phyloP scores from a whole-genome alignment of 2,797 vertebrate species.

The Crocidura indochinensis region DNA sequence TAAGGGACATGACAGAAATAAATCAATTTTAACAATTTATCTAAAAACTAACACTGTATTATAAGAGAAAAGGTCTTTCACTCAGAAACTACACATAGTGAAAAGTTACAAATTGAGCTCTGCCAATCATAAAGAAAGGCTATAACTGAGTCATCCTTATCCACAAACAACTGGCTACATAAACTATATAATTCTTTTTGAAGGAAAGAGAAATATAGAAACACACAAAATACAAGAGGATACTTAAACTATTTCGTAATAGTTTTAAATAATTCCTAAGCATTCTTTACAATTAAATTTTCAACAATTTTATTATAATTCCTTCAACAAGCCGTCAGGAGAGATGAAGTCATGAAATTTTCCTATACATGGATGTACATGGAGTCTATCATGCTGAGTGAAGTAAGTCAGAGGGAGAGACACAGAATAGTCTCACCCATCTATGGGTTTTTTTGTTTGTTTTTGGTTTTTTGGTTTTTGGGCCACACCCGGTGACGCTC shows the following conservation, averaged over 20 bases:
- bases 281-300: slow-evolving; percentile 53
- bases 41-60: slow-evolving; percentile 45
- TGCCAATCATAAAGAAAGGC: neutral
- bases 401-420: too few relatives aligned
- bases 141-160: neutral
- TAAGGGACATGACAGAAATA: slow-evolving; percentile 58
- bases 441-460: too few relatives aligned
- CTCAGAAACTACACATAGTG: slow-evolving; percentile 24
- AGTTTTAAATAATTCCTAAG: slow-evolving; percentile 60
- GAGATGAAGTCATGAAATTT: too few relatives aligned
- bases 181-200: slow-evolving; percentile 63
- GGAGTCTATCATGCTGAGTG: too few relatives aligned
- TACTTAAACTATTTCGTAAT: slow-evolving; percentile 58
- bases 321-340: too few relatives aligned
- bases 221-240: slow-evolving; percentile 53
- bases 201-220: slow-evolving; percentile 38
- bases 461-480: too few relatives aligned
- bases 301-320: slow-evolving; percentile 44
- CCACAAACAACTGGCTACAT: slow-evolving; percentile 42
- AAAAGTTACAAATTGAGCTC: slow-evolving; percentile 58
- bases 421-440: too few relatives aligned
- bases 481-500: too few relatives aligned
- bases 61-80: slow-evolving; percentile 52
- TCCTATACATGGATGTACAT: too few relatives aligned
- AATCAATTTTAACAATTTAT: slow-evolving; percentile 61